Base-by-base conservation (phyloP, 2,888 invertebrate species). In the Polydrusus cervinus region DNA sequence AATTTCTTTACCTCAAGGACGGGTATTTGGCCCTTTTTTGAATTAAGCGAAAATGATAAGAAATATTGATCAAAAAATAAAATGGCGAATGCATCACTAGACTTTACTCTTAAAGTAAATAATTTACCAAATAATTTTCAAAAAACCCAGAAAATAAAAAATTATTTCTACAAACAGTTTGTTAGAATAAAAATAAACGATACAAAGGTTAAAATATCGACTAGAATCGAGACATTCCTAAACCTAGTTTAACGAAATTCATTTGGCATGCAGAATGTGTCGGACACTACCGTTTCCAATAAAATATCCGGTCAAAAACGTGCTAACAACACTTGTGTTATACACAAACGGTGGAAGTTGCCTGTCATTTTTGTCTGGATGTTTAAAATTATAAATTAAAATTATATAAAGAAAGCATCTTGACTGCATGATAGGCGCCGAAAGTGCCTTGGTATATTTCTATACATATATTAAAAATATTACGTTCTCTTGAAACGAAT, bases 271-370 rank as follows among this genome's bases (percentile, higher is more conserved):
- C 74, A 64, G 51, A 68, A 64, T 69, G 68, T 62, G 74, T 74
- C 69, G 45, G 55, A 53, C 68, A 68, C 74, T 74, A 74, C 74
- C 74, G 74, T 74, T 74, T 74, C 68, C 55, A 68, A 55, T 68
- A 64, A 64, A 62, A 53, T 68, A 74, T 74, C 74, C 74, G 74
- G 74, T 68, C 69, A 62, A 55, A 45, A 64, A 74, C 74, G 74
- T 74, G 74, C 64, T 8, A 47, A 67, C 72, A 72, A 72, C 71
- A 65, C 71, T 57, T 57, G 64, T 38, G 13, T 69, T 34, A 25
- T 8, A 49, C 25, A 34, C 68, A 68, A 51, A 16, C 57, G 14
- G 25, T 60, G 69, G 69, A 69, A 69, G 53, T 61, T 7, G 66
- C 40, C 40, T 51, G 66, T 66, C 66, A 66, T 18, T 34, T 66